phyloP scores from a whole-genome alignment of 2,113 vertebrate genomes.

The Lipotes vexillifer region DNA sequence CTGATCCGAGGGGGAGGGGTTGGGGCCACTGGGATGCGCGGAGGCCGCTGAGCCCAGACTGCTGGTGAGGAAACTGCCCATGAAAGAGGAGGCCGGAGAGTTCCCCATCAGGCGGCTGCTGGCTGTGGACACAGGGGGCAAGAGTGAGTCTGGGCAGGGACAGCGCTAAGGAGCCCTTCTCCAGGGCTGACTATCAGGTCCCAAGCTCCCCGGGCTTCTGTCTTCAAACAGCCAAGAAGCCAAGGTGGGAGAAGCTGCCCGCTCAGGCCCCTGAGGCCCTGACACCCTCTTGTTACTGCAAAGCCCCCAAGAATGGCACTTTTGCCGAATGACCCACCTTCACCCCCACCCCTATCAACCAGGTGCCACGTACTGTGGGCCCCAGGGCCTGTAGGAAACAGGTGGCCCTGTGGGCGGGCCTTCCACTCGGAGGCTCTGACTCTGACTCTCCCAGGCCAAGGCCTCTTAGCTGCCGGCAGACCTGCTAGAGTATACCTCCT shows the following conservation, averaged over 20 bases:
- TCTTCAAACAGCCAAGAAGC: neutral
- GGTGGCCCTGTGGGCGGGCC: rapidly evolving
- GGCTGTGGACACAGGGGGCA: slow-evolving; percentile 71
- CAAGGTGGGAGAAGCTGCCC: neutral
- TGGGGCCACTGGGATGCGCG: slow-evolving; percentile 87
- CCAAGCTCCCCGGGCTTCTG: rapidly evolving
- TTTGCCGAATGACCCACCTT: rapidly evolving
- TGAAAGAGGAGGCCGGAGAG: slow-evolving; percentile 90
- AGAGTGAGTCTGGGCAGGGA: neutral
- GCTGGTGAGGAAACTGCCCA: slow-evolving; percentile 96
- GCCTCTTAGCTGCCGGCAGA: rapidly evolving
- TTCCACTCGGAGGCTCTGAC: neutral
- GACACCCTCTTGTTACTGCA: too few relatives aligned
- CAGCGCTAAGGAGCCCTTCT: neutral
- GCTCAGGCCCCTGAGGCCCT: rapidly evolving
- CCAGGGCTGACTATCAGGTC: neutral
- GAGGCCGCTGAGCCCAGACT: slow-evolving; percentile 91
- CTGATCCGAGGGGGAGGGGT: slow-evolving; percentile 91
- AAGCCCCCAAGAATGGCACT: neutral
- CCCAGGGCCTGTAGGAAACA: neutral
- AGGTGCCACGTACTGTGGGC: neutral
- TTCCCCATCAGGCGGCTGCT: slow-evolving; percentile 96
- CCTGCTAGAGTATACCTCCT: neutral
- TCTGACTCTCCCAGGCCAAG: rapidly evolving
- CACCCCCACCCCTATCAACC: too few relatives aligned